A percentile compares a stretch with the other conserved stretches of the same genome.
Conservation (phyloP, 1,140 invertebrate species). For the Drosophila virilis region DNA sequence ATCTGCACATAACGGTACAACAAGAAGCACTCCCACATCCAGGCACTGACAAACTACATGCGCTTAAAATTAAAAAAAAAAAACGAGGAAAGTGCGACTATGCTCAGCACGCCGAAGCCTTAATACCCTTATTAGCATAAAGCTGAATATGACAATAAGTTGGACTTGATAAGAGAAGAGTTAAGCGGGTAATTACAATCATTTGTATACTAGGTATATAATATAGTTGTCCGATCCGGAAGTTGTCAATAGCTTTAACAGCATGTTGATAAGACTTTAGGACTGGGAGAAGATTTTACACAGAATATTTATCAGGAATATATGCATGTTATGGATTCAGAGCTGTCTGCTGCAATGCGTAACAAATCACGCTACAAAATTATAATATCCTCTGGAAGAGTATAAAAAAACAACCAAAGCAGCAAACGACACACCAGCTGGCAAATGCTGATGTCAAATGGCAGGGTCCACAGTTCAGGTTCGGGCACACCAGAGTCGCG, state of each 20-base stretch:
- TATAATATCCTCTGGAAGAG: not conserved
- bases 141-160: too few relatives aligned
- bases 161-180: too few relatives aligned
- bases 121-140: not conserved
- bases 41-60: slow-evolving; percentile 37
- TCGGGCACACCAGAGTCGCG: not conserved
- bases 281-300: too few relatives aligned
- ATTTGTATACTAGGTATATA: too few relatives aligned
- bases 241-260: too few relatives aligned
- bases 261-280: too few relatives aligned
- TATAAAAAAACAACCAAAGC: slow-evolving; percentile 1
- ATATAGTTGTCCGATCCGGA: too few relatives aligned
- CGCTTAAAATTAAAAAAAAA: slow-evolving; percentile 63
- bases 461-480: slow-evolving; percentile 13
- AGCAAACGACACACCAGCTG: not conserved
- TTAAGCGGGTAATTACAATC: too few relatives aligned
- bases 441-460: slow-evolving; percentile 31
- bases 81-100: not conserved
- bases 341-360: not conserved
- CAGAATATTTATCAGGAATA: too few relatives aligned
- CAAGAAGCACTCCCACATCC: slow-evolving; percentile 19
- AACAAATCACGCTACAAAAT: not conserved
- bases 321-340: too few relatives aligned
- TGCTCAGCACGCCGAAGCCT: not conserved
- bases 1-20: slow-evolving; percentile 5